Conservation (phyloP, 2,113 vertebrate genomes). For the Tetraodon nigroviridis region DNA sequence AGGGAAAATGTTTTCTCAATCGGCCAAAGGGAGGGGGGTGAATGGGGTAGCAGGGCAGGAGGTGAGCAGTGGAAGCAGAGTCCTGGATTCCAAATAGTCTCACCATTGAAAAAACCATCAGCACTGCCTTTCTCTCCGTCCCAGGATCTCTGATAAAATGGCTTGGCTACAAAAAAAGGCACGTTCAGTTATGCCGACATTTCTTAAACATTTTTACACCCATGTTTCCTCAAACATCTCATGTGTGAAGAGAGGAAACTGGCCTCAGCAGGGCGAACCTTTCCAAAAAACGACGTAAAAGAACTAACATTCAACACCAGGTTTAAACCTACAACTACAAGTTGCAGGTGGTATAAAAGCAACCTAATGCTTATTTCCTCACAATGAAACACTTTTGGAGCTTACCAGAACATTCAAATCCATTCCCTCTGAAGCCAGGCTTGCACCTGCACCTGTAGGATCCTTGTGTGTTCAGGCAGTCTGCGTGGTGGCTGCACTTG, state of each 20-base stretch:
- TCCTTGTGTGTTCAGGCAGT: constrained; percentile 86
- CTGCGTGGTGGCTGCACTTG: constrained; percentile 82
- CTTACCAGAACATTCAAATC: constrained; percentile 87
- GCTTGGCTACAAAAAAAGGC: constrained; percentile 74
- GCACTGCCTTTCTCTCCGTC: constrained; percentile 72
- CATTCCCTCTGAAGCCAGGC: constrained; percentile 85
- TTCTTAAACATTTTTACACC: constrained; percentile 57
- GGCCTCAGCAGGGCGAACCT: constrained; percentile 28
- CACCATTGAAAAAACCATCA: constrained; percentile 76
- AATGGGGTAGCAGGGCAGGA: constrained; percentile 17
- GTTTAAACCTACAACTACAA: no score
- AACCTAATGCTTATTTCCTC: constrained; percentile 7
- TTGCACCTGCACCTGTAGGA: constrained; percentile 92
- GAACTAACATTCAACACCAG: no score
- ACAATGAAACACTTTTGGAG: constrained; percentile 15
- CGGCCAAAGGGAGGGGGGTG: constrained; percentile 1
- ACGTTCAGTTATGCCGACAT: constrained; percentile 47
- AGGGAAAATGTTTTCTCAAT: constrained; percentile 12
- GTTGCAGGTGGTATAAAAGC: background rate
- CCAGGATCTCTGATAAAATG: constrained; percentile 73
- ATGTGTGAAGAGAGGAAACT: constrained; percentile 54
- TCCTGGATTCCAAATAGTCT: constrained; percentile 59
- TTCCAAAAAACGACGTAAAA: no score
- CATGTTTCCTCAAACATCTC: constrained; percentile 60
- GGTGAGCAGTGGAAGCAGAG: constrained; percentile 26